A percentile compares a stretch with the other conserved stretches of the same genome.
Conservation (phyloP, 2,888 invertebrate species). For the Cordilura impudica region DNA sequence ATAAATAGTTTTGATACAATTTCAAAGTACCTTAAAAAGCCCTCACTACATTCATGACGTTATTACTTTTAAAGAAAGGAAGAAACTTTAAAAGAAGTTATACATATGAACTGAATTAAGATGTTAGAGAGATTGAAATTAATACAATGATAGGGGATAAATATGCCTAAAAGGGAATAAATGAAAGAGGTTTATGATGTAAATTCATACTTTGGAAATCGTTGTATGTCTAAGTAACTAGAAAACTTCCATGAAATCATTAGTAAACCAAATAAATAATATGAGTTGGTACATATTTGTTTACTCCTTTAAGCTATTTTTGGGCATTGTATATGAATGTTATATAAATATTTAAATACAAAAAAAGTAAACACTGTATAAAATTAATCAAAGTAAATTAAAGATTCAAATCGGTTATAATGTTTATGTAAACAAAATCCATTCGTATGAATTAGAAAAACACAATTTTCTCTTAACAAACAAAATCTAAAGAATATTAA, state of each 20-base stretch:
- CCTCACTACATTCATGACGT: no score
- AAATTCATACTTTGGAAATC: no score
- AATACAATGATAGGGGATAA: no score
- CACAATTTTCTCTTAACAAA: conserved; percentile 43
- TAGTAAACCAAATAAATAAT: conserved; percentile 37
- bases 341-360: neutral
- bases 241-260: conserved; percentile 19
- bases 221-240: no score
- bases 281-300: neutral
- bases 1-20: no score
- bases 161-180: no score
- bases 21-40: no score
- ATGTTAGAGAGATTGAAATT: no score
- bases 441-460: conserved; percentile 48
- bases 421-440: conserved; percentile 46
- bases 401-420: conserved; percentile 70
- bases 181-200: no score
- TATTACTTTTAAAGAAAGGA: no score
- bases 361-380: conserved; percentile 67
- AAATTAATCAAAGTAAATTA: conserved; percentile 70
- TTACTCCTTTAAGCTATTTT: conserved; percentile 31
- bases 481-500: conserved; percentile 3
- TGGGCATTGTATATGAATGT: conserved; percentile 24
- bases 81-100: no score
- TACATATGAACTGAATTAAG: no score